Evolutionary conservation across 2,113 vertebrate genomes (phyloP), one percentile per base, ranked within the genome.

Genomic region (Tretioscincus oriximinensis): DNA sequence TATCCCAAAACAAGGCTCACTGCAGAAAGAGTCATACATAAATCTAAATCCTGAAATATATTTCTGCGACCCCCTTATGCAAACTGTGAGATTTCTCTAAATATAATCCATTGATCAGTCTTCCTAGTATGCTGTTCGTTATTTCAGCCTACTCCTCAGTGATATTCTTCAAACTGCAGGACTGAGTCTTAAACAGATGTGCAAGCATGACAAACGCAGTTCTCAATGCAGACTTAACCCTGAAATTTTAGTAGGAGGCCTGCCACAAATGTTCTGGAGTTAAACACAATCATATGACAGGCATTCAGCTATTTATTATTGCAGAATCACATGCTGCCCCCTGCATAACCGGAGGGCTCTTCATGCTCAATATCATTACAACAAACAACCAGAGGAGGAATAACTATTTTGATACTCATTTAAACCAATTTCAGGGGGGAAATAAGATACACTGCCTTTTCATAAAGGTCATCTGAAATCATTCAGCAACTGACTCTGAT

Each of bases 361-460:
- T 75, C 63, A 75, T 75, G 24, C 64, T 74, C 67, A 75, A 45
- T 81, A 24, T 24, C 26, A 81, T 81, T 81, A 75, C 14, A 75
- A 49, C 31, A 75, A 79, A 75, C 68, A 68, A 21, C 10, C 64
- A 81, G 68, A 60, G 49, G 49, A 75, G 65, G 49, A 75, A 22
- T 58, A 60, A 68, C 74, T 81, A 81, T 75, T 58, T 51, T 60
- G 49, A 68, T 67, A 72, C 29, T 73, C 41, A 67, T 75, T 81
- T 75, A 41, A 60, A 75, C 10, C 24, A 11, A 66, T 60, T 75
- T 10, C 28, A 21, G 9, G 20, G 49, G 8, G 63, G 1, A 20
- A n/a, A 26, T 45, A 51, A 69, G 35, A 49, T 21, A 58, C 9
- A 54, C 16, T 26, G 4, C 18, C 61, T 77, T 68, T 78, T 65